Base-by-base conservation (phyloP, 2,888 invertebrate genomes). In the Drosophila ezoana region DNA sequence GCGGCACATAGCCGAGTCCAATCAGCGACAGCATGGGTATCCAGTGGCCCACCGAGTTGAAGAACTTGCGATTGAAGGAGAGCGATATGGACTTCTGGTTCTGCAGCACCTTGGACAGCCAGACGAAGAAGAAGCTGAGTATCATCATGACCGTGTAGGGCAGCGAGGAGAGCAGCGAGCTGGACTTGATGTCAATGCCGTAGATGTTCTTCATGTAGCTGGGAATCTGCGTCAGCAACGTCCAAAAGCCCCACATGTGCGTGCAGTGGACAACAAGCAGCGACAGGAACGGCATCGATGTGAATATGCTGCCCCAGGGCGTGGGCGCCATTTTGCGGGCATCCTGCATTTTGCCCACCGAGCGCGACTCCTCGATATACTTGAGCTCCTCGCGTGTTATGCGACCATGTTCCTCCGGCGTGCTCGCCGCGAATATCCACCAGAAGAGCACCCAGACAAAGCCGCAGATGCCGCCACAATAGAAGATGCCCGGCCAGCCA, bases 401-500 rank as follows among this genome's bases (percentile, higher is more conserved):
- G 64, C 92, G 92, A 38, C 93, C 93, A 82, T 94, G 94, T 43
- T 93, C 93, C 1, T 94, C 93, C 0, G 96, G 96, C 1, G 94
- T 94, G 76, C 95, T 95, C 1, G 95, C 93, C 0, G 96, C 96
- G 8, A 95, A 92, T 43, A 94, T 89, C 10, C 93, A 91, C 93
- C 95, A 96, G 0, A 92, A 82, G 0, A 94, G 70, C 0, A 94
- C 92, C 95, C 96, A 96, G 0, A 94, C 28, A 0, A 94, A 90
- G 0, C 95, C 95, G 5, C 94, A 90, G 1, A 92, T 91, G 0
- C 96, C 96, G 82, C 95, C 95, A 1, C 94, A 90, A 85, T 96
- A 97, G 91, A 97, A 97, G 63, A 95, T 95, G 1, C 95, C 94
- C 0, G 95, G 95, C 97, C 97, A 97, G 1, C 96, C 96, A 76